These are phyloP conservation scores for Morpho achilles DNA, from an alignment of 2,888 invertebrate genomes.

Conservation along the genomic window DNA sequence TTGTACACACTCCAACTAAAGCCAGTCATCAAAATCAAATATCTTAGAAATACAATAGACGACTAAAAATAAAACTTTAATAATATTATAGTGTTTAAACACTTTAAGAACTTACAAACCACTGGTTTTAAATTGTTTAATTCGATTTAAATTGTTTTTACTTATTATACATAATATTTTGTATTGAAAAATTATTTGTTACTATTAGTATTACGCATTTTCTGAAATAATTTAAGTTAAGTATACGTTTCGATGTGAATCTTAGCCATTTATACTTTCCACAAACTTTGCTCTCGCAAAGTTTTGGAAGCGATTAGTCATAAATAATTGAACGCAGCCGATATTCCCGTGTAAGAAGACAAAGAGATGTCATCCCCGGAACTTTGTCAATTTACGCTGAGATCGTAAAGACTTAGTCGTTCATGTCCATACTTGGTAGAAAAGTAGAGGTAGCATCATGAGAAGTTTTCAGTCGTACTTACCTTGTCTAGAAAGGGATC, in stretches of 20 bases:
- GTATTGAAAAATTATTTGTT: slow-evolving; percentile 9
- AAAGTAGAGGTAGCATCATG: slow-evolving; percentile 68
- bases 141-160: no score
- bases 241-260: slow-evolving; percentile 18
- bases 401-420: slow-evolving; percentile 65
- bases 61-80: no score
- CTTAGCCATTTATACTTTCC: slow-evolving; percentile 30
- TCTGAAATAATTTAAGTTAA: slow-evolving; percentile 13
- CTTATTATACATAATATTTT: background rate
- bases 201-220: background rate
- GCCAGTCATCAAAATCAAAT: no score
- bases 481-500: slow-evolving; percentile 76
- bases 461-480: slow-evolving; percentile 73
- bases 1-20: no score
- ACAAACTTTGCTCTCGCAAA: slow-evolving; percentile 47
- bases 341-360: slow-evolving; percentile 65
- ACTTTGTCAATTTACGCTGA: slow-evolving; percentile 70
- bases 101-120: no score
- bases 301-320: slow-evolving; percentile 61
- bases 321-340: slow-evolving; percentile 67
- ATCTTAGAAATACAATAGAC: no score
- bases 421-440: slow-evolving; percentile 61
- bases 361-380: slow-evolving; percentile 68
- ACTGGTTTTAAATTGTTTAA: no score
- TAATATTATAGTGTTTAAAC: no score